A percentile compares a stretch with the other conserved stretches of the same genome.
These are phyloP conservation scores for Drosophila kepulauana DNA, from an alignment of 1,140 invertebrate species.

Conservation along the genomic window DNA sequence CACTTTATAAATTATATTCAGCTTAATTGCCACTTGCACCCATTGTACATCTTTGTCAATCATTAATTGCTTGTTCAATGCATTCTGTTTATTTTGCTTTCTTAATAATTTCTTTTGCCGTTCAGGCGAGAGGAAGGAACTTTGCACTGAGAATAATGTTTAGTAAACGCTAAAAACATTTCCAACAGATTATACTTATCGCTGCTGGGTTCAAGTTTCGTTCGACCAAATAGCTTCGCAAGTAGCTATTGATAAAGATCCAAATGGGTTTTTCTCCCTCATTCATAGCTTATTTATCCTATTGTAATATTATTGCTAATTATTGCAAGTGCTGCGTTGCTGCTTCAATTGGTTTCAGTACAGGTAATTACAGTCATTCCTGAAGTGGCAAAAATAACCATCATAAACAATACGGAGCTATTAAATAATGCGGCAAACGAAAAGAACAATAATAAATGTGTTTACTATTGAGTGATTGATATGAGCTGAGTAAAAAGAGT, in stretches of 20 bases:
- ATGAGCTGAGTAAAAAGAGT: slow-evolving; percentile 18
- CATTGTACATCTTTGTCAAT: neutral
- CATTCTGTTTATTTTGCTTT: neutral
- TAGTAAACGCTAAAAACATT: slow-evolving; percentile 20
- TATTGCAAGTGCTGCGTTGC: neutral
- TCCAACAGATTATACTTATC: slow-evolving; percentile 67
- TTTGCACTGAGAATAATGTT: slow-evolving; percentile 56
- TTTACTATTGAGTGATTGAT: slow-evolving; percentile 49
- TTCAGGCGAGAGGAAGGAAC: slow-evolving; percentile 42
- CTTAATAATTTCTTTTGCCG: slow-evolving; percentile 30
- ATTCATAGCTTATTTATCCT: neutral
- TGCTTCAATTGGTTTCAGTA: slow-evolving; percentile 32
- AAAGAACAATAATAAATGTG: slow-evolving; percentile 41
- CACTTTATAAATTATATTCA: neutral
- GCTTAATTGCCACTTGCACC: neutral
- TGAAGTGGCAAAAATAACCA: slow-evolving; percentile 8
- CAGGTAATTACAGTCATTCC: neutral
- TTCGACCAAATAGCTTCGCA: slow-evolving; percentile 25
- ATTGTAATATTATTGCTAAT: neutral
- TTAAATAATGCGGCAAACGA: slow-evolving; percentile 11
- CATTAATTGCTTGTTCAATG: neutral
- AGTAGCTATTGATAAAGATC: slow-evolving; percentile 29
- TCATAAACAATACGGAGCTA: slow-evolving; percentile 47
- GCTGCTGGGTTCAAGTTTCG: slow-evolving; percentile 63
- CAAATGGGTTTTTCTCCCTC: neutral